A percentile compares a stretch with the other conserved stretches of the same genome.
Evolutionary conservation across 1,140 invertebrate genomes (phyloP).

Genomic region (Calliopsis andreniformis): DNA sequence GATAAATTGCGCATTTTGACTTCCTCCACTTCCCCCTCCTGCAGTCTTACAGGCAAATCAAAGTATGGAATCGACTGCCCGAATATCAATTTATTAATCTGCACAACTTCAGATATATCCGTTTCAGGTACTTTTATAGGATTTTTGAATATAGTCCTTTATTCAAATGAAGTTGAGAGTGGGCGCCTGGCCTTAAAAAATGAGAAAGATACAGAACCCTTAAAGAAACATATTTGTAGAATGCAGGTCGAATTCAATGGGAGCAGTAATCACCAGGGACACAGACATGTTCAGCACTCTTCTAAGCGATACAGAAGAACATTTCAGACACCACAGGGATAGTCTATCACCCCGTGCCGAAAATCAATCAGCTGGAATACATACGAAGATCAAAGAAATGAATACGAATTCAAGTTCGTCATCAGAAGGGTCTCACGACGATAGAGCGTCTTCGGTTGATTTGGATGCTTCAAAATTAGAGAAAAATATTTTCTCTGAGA

Average conservation of each 20-base stretch:
- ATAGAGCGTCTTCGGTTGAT: slow-evolving; percentile 15
- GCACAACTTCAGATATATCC: no score
- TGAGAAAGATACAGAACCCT: no score
- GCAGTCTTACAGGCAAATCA: no score
- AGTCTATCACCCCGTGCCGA: slow-evolving; percentile 61
- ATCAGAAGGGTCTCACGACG: slow-evolving; percentile 55
- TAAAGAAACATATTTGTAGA: slow-evolving; percentile 71
- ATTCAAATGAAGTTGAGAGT: no score
- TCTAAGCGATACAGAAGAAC: slow-evolving; percentile 83
- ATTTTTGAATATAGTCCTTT: no score
- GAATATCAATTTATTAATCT: no score
- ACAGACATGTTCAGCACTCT: slow-evolving; percentile 82
- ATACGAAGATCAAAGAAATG: slow-evolving; percentile 67
- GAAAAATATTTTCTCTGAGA: slow-evolving; percentile 26
- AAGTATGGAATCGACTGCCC: no score
- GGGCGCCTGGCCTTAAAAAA: no score
- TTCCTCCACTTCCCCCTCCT: no score
- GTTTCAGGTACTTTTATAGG: no score
- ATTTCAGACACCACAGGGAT: slow-evolving; percentile 81
- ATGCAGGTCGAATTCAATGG: slow-evolving; percentile 83
- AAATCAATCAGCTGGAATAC: slow-evolving; percentile 47
- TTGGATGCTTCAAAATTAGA: background rate
- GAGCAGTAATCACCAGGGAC: slow-evolving; percentile 80
- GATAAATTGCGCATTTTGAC: no score
- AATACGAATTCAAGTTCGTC: slow-evolving; percentile 60